Evolutionary conservation across 2,797 vertebrate genomes (phyloP).

Genomic region (Poeciliopsis presidionis): DNA sequence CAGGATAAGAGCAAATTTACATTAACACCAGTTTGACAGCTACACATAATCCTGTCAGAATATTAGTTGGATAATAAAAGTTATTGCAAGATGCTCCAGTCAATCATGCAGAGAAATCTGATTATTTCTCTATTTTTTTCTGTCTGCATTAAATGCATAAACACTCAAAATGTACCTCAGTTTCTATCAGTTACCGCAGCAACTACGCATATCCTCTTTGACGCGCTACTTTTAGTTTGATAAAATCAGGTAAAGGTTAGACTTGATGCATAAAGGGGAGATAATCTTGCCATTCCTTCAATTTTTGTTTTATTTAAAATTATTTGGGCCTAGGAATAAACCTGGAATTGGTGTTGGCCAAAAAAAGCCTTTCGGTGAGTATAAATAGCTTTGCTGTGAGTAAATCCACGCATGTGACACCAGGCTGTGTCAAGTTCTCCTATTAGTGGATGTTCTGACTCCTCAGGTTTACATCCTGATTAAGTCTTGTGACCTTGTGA

Average conservation of each 20-base stretch:
- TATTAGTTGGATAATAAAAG: neutral
- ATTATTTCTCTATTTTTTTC: neutral
- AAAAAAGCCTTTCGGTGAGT: neutral
- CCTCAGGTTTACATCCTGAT: slow-evolving; percentile 40
- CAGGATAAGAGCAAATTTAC: neutral
- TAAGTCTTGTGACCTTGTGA: slow-evolving; percentile 23
- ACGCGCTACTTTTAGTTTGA: neutral
- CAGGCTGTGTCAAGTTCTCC: slow-evolving; percentile 22
- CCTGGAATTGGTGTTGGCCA: neutral
- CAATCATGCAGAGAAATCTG: too few relatives aligned
- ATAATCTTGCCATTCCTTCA: neutral
- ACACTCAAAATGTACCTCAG: neutral
- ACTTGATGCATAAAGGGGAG: neutral
- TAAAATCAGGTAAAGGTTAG: neutral
- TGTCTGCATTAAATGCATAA: neutral
- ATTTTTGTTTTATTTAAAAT: neutral
- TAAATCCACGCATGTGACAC: slow-evolving; percentile 19
- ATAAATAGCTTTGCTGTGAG: neutral
- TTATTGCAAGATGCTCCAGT: neutral
- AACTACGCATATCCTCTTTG: neutral
- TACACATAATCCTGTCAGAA: neutral
- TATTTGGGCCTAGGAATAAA: neutral
- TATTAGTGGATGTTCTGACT: slow-evolving; percentile 45
- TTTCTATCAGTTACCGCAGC: neutral
- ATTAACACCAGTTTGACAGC: neutral